Percentiles rank a stretch among this genome's conserved stretches.
Evolutionary conservation across 2,888 invertebrate genomes (phyloP).

Genomic region (Encarsia formosa): DNA sequence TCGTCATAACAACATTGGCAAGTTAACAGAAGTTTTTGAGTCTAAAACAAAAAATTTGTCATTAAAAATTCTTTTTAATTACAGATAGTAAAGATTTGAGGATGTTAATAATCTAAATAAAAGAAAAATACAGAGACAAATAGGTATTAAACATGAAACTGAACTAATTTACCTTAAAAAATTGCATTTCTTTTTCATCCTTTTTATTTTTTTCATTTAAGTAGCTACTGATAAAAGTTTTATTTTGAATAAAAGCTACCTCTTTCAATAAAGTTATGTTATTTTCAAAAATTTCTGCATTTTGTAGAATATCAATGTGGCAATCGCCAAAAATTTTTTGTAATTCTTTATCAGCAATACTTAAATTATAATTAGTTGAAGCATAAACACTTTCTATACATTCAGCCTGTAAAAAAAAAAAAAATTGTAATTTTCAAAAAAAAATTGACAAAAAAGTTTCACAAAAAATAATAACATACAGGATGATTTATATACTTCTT

Average conservation of each 20-base stretch:
- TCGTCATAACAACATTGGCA: constrained; percentile 59
- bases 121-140: too few species aligned
- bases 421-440: neutral
- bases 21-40: constrained; percentile 43
- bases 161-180: constrained; percentile 40
- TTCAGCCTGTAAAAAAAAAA: constrained; percentile 1
- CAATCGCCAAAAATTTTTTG: neutral
- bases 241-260: constrained; percentile 43
- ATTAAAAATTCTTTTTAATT: too few species aligned
- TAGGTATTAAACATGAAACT: too few species aligned
- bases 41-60: constrained; percentile 3
- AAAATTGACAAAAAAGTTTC: neutral
- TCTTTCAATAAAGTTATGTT: constrained; percentile 36
- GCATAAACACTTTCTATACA: constrained; percentile 1
- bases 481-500: constrained; percentile 27
- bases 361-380: constrained; percentile 9
- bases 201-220: constrained; percentile 37
- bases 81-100: too few species aligned
- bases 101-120: too few species aligned
- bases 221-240: constrained; percentile 39
- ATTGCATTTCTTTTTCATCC: constrained; percentile 40
- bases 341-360: constrained; percentile 12
- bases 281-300: neutral
- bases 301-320: neutral
- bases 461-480: constrained; percentile 14